These are phyloP conservation scores for Macrosiphum euphorbiae DNA, from an alignment of 2,888 invertebrate genomes.

Conservation along the genomic window DNA sequence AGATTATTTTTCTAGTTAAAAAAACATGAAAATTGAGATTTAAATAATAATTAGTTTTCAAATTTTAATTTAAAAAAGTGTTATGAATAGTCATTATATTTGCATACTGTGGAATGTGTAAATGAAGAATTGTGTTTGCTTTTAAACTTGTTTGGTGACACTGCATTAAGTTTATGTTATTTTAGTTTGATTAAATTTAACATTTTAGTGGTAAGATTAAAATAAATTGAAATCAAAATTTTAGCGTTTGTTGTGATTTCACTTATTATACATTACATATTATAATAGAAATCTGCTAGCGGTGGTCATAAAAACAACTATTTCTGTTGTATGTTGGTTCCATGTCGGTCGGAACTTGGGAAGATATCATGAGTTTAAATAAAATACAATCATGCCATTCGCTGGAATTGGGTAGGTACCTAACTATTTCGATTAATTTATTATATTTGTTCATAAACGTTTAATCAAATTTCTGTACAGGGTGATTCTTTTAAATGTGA, in stretches of 20 bases:
- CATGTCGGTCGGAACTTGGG: not conserved
- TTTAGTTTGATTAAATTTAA: not conserved
- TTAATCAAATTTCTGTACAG: not conserved
- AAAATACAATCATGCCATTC: not conserved
- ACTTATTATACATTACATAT: not conserved
- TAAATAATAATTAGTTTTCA: not conserved
- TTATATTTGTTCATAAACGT: not conserved
- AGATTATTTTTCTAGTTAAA: too few species aligned
- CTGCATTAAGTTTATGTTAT: not conserved
- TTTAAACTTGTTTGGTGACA: not conserved
- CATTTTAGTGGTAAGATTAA: not conserved
- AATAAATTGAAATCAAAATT: not conserved
- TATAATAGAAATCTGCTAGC: slow-evolving; percentile 1
- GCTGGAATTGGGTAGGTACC: not conserved
- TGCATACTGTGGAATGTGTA: not conserved
- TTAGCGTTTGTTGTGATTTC: not conserved
- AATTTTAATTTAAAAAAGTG: not conserved
- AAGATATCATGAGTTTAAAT: not conserved
- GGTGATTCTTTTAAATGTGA: not conserved
- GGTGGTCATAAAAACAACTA: not conserved
- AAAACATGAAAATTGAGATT: not conserved
- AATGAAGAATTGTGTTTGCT: not conserved
- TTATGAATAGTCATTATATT: not conserved
- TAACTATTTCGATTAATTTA: not conserved
- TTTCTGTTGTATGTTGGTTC: not conserved